Evolutionary conservation across 2,888 invertebrate genomes (phyloP), one percentile per base, ranked within the genome.

Genomic region (Dorcus parallelipipedus): DNA sequence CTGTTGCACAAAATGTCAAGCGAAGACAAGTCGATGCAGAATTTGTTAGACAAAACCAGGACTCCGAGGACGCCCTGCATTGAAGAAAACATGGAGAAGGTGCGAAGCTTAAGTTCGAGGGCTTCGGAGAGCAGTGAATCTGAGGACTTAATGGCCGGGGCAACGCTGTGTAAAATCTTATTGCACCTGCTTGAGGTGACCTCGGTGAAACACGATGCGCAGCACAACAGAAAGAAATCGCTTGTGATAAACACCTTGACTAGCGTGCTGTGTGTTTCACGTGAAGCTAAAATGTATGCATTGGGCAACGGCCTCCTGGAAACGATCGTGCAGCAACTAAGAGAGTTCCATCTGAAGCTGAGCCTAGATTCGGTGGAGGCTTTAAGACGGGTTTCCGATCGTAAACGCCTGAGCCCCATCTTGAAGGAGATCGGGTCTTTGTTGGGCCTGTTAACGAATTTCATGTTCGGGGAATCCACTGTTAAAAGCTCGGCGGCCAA

Each of bases 401-500:
- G 78, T 43, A 81, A 78, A 64, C 76, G 76, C 50, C 59, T 78
- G 6, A 69, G 69, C 49, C 84, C 86, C 2, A 72, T 83, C 1
- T 71, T 89, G 14, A 79, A 80, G 48, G 84, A 86, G 38, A 72
- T 87, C 3, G 81, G 82, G 59, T 81, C 82, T 75, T 68, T 86
- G 20, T 74, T 88, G 9, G 81, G 81, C 2, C 67, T 87, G 23
- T 74, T 85, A 33, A 84, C 83, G 64, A 86, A 86, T 70, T 81
- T 83, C 58, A 82, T 87, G 81, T 71, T 82, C 49, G 81, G 82
- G 10, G 82, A 82, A 68, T 65, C 67, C 1, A 58, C 76, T 0
- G 84, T 84, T 0, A 89, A 89, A 70, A 80, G 80, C 17, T 75
- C 76, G 38, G 81, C 84, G 33, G 82, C 83, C 0, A 79, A 81